Evolutionary conservation across 2,113 vertebrate species (phyloP).

Genomic region (Pipra filicauda): DNA sequence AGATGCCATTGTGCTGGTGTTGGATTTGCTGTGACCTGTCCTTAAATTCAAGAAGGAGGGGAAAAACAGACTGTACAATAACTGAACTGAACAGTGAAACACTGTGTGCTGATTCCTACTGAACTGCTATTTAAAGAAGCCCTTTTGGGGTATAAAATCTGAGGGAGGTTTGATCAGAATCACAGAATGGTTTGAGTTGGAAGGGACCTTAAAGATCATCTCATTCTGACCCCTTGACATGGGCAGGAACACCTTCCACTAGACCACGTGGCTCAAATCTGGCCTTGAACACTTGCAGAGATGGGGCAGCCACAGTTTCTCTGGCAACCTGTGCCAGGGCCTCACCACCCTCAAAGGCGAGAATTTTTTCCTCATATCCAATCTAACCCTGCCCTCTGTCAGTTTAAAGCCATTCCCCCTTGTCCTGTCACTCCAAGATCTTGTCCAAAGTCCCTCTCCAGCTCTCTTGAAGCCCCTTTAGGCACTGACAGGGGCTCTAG

Average conservation of each 20-base stretch:
- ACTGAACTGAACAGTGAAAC: background rate
- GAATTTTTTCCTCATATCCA: background rate
- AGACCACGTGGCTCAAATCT: accelerated
- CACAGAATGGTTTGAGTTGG: background rate
- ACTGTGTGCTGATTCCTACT: background rate
- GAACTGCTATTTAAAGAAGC: background rate
- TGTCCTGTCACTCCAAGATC: background rate
- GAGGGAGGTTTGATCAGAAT: background rate
- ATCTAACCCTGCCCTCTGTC: background rate
- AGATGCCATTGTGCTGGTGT: background rate
- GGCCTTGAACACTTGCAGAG: background rate
- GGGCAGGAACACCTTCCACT: background rate
- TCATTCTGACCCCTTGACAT: background rate
- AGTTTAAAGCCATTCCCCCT: background rate
- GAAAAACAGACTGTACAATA: background rate
- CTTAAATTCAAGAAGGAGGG: background rate
- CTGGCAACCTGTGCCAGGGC: background rate
- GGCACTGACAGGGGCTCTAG: background rate
- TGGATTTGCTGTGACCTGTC: background rate
- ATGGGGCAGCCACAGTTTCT: background rate
- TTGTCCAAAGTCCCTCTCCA: background rate
- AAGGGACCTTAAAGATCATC: background rate
- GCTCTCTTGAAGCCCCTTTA: background rate
- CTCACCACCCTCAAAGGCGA: background rate
- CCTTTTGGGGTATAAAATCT: background rate